These are phyloP conservation scores for Zaprionus obscuricornis DNA, from an alignment of 2,888 invertebrate species.

Conservation along the genomic window DNA sequence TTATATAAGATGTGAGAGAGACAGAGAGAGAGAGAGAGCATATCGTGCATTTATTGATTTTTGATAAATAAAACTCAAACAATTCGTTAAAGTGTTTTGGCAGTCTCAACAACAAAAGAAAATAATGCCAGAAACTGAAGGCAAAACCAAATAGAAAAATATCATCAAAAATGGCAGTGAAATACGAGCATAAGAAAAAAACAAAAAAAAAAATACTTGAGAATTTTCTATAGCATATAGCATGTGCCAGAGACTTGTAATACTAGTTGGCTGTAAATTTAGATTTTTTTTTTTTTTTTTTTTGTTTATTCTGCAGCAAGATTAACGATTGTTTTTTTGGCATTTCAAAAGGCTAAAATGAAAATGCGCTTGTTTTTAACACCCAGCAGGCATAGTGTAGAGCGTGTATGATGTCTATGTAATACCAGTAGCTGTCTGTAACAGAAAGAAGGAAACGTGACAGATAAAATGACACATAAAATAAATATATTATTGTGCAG, in stretches of 20 bases:
- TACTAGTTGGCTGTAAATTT: constrained; percentile 2
- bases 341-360: no score
- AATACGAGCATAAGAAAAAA: constrained; percentile 41
- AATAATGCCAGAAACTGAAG: constrained; percentile 5
- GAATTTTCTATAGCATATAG: no score
- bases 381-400: constrained; percentile 11
- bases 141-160: neutral
- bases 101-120: constrained; percentile 26
- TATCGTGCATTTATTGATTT: constrained; percentile 56
- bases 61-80: constrained; percentile 53
- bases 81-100: constrained; percentile 36
- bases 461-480: no score
- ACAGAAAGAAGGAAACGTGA: no score
- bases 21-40: no score
- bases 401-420: no score
- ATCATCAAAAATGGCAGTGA: constrained; percentile 17
- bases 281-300: neutral
- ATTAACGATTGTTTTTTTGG: constrained; percentile 41
- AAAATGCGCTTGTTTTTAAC: no score
- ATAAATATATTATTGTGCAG: no score
- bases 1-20: neutral
- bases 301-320: constrained; percentile 12
- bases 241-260: constrained; percentile 4
- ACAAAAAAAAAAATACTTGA: no score
- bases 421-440: no score